Evolutionary conservation across 1,140 invertebrate species (phyloP).

Genomic region (Trichogramma pretiosum): DNA sequence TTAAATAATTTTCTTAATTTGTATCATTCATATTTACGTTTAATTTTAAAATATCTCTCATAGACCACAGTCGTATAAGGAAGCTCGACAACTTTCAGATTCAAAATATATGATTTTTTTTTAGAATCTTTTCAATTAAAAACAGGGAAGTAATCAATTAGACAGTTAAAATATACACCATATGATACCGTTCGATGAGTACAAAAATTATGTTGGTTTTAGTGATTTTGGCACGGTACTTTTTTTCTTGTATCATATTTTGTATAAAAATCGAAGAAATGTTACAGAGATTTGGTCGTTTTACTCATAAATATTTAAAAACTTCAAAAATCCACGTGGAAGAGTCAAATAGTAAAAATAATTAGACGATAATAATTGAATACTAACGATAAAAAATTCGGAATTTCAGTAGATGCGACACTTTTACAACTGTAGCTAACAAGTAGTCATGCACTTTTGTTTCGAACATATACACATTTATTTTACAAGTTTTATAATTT

Average conservation of each 20-base stretch:
- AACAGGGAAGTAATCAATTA: background rate
- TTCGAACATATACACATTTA: slow-evolving; percentile 18
- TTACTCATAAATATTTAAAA: too few relatives aligned
- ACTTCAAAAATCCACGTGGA: too few relatives aligned
- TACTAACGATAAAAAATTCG: slow-evolving; percentile 20
- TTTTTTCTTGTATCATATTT: too few relatives aligned
- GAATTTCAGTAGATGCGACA: slow-evolving; percentile 20
- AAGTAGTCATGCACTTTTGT: slow-evolving; percentile 20
- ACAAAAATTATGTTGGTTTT: too few relatives aligned
- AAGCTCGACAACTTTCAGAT: too few relatives aligned
- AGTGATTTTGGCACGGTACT: too few relatives aligned
- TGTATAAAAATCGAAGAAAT: too few relatives aligned
- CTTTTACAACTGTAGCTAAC: slow-evolving; percentile 1
- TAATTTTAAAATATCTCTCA: slow-evolving; percentile 11
- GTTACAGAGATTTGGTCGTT: too few relatives aligned
- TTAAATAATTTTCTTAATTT: slow-evolving; percentile 25
- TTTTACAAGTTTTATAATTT: slow-evolving; percentile 21
- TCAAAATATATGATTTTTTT: too few relatives aligned
- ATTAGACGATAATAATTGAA: too few relatives aligned
- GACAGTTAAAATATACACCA: slow-evolving; percentile 18
- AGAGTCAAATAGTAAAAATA: too few relatives aligned
- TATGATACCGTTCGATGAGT: too few relatives aligned
- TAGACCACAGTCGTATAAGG: background rate
- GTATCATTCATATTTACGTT: slow-evolving; percentile 14
- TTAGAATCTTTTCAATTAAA: background rate